Conservation (phyloP, 2,797 vertebrate species). For the Chrosomus eos region DNA sequence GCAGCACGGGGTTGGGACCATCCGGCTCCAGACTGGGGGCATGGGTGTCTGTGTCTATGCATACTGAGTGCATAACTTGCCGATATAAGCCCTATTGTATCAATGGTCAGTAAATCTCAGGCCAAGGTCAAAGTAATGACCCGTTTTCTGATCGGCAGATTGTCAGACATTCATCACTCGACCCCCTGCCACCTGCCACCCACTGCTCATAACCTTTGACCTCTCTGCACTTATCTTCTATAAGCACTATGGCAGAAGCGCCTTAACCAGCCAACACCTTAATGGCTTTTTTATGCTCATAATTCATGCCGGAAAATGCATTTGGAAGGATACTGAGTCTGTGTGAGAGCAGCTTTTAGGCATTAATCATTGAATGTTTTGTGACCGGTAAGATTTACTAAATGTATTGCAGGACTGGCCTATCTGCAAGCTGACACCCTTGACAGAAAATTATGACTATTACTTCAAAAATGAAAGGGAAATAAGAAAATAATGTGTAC, state of each 20-base stretch:
- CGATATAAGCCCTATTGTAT: background rate
- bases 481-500: background rate
- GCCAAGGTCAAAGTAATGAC: constrained; percentile 68
- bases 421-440: constrained; percentile 39
- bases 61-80: constrained; percentile 14
- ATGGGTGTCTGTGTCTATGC: constrained; percentile 30
- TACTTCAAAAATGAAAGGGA: background rate
- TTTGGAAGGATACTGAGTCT: constrained; percentile 35
- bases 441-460: constrained; percentile 6
- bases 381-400: constrained; percentile 40
- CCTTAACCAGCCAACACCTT: constrained; percentile 58
- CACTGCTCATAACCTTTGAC: constrained; percentile 58
- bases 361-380: constrained; percentile 34
- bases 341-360: constrained; percentile 42
- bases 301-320: constrained; percentile 57
- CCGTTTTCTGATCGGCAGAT: constrained; percentile 69
- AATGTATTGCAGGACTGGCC: background rate
- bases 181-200: constrained; percentile 30
- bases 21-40: constrained; percentile 27
- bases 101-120: constrained; percentile 51
- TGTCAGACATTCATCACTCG: constrained; percentile 72
- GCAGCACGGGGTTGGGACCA: constrained; percentile 25
- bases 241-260: constrained; percentile 55
- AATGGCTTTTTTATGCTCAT: constrained; percentile 53
- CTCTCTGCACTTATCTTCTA: constrained; percentile 62